phyloP scores from a whole-genome alignment of 1,140 invertebrate genomes.

The Rhagoletis zephyria region DNA sequence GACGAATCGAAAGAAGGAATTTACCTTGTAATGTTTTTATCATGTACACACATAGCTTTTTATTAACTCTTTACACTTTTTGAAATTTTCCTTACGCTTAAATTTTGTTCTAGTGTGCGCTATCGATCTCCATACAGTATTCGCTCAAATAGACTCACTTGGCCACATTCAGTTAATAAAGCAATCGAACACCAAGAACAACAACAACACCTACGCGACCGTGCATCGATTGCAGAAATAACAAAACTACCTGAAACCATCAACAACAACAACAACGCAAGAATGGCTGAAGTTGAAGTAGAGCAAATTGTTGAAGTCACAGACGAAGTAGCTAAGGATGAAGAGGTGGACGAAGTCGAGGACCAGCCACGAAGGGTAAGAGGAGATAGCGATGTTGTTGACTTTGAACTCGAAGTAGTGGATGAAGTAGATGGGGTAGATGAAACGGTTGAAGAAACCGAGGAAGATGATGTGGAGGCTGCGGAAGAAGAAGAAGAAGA shows the following conservation, averaged over 20 bases:
- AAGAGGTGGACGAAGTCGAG: constrained; percentile 72
- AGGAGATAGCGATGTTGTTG: constrained; percentile 16
- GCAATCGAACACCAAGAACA: constrained; percentile 40
- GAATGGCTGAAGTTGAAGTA: constrained; percentile 51
- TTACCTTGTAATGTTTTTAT: no score
- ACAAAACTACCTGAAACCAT: constrained; percentile 29
- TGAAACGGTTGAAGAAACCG: not conserved
- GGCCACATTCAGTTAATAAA: constrained; percentile 16
- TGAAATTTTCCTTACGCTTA: not conserved
- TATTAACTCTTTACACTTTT: not conserved
- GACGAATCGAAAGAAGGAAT: no score
- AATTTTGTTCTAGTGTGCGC: constrained; percentile 16
- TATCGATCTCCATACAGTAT: constrained; percentile 25
- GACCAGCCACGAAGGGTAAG: constrained; percentile 72
- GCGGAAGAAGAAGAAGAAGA: not conserved
- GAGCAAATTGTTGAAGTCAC: constrained; percentile 39
- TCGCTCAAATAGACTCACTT: constrained; percentile 43
- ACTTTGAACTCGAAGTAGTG: constrained; percentile 46
- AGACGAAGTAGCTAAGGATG: constrained; percentile 55
- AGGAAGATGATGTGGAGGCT: not conserved
- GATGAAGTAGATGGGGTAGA: constrained; percentile 14
- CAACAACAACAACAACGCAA: constrained; percentile 35
- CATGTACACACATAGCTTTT: no score
- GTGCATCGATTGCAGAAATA: not conserved
- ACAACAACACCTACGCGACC: not conserved